Conservation (phyloP, 2,797 vertebrate genomes). For the Phrynocephalus vlangalii region DNA sequence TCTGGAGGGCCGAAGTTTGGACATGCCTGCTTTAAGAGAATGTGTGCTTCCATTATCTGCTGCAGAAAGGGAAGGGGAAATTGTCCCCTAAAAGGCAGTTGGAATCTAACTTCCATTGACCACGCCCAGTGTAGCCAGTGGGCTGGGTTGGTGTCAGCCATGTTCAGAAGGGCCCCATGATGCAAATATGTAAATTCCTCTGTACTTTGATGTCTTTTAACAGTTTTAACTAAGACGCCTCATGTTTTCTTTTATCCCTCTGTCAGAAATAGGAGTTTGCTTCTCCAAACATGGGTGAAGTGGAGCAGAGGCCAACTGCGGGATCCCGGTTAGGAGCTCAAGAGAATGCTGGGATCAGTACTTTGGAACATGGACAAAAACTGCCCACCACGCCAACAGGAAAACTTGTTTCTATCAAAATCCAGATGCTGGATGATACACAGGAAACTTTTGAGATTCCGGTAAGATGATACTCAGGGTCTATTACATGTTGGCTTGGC, state of each 20-base stretch:
- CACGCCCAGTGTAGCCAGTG: neutral
- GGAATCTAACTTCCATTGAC: neutral
- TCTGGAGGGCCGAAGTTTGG: no score
- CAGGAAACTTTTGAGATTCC: constrained; percentile 95
- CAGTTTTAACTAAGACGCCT: neutral
- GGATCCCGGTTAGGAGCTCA: constrained; percentile 92
- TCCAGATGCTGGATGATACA: constrained; percentile 95
- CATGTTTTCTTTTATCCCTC: constrained; percentile 50
- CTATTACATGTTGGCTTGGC: constrained; percentile 25
- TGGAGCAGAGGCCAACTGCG: constrained; percentile 86
- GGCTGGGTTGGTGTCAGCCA: neutral
- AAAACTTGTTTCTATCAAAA: constrained; percentile 89
- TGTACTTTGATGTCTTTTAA: neutral
- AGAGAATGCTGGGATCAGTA: constrained; percentile 95
- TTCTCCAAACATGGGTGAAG: constrained; percentile 87
- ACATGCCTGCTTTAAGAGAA: no score
- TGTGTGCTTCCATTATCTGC: neutral
- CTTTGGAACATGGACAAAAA: constrained; percentile 92
- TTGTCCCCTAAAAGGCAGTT: neutral
- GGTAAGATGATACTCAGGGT: constrained; percentile 80
- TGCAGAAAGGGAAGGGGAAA: neutral
- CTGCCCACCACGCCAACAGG: constrained; percentile 88
- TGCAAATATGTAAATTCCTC: neutral
- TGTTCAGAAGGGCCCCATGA: neutral
- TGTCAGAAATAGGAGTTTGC: constrained; percentile 62